Percentiles rank a stretch among this genome's conserved stretches.
phyloP scores from a whole-genome alignment of 2,113 vertebrate genomes.

The Pardalotus punctatus region DNA sequence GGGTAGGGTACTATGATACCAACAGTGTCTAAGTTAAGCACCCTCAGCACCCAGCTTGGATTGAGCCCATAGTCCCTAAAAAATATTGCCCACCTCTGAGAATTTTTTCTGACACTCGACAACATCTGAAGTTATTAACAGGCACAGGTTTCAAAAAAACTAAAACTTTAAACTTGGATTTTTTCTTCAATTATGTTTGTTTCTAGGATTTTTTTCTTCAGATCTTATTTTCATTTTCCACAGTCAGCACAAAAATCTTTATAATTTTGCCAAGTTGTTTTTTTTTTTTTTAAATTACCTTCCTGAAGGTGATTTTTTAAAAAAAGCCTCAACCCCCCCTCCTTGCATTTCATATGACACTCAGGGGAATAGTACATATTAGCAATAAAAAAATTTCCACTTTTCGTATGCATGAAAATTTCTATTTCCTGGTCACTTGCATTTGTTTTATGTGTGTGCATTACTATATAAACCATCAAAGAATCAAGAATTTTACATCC shows the following conservation, averaged over 20 bases:
- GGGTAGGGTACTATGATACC: fast-evolving
- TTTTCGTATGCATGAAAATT: background rate
- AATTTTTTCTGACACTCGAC: fast-evolving
- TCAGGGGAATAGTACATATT: background rate
- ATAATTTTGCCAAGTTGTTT: background rate
- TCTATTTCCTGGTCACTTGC: background rate
- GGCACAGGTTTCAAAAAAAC: background rate
- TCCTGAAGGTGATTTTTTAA: background rate
- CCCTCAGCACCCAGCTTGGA: fast-evolving
- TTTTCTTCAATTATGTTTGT: fast-evolving
- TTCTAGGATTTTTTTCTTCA: background rate
- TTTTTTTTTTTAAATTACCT: background rate
- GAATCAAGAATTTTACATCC: background rate
- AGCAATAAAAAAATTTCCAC: background rate
- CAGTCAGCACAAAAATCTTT: fast-evolving
- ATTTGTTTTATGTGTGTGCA: background rate
- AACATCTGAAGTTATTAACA: background rate
- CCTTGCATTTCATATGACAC: background rate
- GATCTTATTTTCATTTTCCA: background rate
- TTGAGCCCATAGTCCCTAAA: background rate
- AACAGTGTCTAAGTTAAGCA: background rate
- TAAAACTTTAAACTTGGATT: background rate
- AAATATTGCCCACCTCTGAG: background rate
- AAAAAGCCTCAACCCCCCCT: fast-evolving
- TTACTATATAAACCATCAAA: background rate